Base-by-base conservation (phyloP, 2,113 vertebrate species). In the Apus apus region DNA sequence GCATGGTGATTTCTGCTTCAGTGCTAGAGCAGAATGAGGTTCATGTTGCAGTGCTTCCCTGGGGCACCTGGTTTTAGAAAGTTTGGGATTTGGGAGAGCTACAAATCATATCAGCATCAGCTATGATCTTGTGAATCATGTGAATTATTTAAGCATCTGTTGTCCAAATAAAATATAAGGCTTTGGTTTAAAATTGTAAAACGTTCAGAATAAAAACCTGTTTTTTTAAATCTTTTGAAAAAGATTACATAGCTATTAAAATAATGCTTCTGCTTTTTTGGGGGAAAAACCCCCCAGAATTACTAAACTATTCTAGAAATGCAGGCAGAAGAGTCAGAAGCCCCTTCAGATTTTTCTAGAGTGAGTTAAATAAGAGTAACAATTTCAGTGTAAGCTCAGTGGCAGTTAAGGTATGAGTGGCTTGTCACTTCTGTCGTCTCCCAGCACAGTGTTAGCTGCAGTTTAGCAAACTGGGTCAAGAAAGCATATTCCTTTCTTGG, bases 1-100 rank as follows among this genome's bases (percentile, higher is more conserved):
- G 22, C 75, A 32, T 58, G 38, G 12, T 30, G 40, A 67, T 70
- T 34, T 80, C 38, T 51, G 26, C 21, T 21, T 50, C 53, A 61
- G 27, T 64, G 38, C 27, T 61, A 60, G 93, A 38, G 58, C 38
- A 71, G 25, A 11, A 11, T 51, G 36, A 53, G 73, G 29, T 56
- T 51, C 11, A 15, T 9, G 66, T 68, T 61, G 27, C 27, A 76
- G 22, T 73, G 29, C 64, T 94, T 94, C 72, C 65, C 88, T 90
- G 82, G 48, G 71, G 64, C 79, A 80, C 72, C 72, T 88, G 51
- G 15, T 67, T 94, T 90, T 92, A 57, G 61, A 83, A 48, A 43
- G 9, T 86, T 83, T 61, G 78, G 54, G 57, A 48, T 91, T 81
- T 94, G 68, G 79, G 73, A 94, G 73, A 81, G 79, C 79, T 95